Percentiles rank a stretch among this genome's conserved stretches.
Conservation (phyloP, 1,140 invertebrate species). For the Kradibia gibbosae region DNA sequence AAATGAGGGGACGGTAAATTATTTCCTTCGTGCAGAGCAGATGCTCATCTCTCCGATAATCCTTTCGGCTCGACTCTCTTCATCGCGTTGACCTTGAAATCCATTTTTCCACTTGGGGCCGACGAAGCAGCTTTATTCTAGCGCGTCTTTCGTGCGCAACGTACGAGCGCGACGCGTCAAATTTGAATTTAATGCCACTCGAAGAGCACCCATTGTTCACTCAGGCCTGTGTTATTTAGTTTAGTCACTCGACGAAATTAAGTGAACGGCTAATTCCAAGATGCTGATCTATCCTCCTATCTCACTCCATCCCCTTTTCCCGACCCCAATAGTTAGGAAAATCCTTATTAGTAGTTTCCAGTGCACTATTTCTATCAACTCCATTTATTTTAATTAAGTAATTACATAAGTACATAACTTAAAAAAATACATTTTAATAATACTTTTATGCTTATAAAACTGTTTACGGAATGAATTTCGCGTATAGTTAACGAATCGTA, state of each 20-base stretch:
- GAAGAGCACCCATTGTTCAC: not conserved
- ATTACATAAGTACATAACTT: too few relatives aligned
- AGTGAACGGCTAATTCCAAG: too few relatives aligned
- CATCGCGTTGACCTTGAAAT: constrained; percentile 45
- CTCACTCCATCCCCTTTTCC: too few relatives aligned
- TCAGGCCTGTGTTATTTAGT: not conserved
- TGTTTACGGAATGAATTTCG: not conserved
- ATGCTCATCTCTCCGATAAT: constrained; percentile 35
- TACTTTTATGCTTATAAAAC: not conserved
- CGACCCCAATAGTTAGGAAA: too few relatives aligned
- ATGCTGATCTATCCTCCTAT: too few relatives aligned
- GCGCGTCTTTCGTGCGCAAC: not conserved
- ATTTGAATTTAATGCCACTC: not conserved
- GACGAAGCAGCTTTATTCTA: constrained; percentile 36
- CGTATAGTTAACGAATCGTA: not conserved
- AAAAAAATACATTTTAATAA: too few relatives aligned
- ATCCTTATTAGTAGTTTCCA: not conserved
- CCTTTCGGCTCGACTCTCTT: not conserved
- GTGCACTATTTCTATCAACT: not conserved
- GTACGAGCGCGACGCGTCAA: too few relatives aligned
- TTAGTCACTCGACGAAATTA: too few relatives aligned
- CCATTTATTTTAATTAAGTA: not conserved
- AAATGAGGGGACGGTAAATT: constrained; percentile 39
- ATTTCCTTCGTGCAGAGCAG: constrained; percentile 36
- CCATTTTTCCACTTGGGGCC: constrained; percentile 46